These are phyloP conservation scores for Sesamia nonagrioides DNA, from an alignment of 1,140 invertebrate species.

Conservation along the genomic window DNA sequence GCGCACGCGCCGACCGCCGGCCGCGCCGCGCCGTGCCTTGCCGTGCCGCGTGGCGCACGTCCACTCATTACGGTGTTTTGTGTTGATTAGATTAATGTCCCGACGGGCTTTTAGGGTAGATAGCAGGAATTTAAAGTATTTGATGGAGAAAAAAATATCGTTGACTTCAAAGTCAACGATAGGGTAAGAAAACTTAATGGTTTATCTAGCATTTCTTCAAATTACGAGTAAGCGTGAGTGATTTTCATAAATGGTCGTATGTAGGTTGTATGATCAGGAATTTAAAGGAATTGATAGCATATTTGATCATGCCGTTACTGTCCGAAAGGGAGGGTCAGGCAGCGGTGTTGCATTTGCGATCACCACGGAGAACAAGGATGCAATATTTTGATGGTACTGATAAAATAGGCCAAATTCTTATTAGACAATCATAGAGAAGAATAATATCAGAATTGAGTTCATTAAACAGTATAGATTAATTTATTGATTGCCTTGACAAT, in stretches of 20 bases:
- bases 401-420: too few species aligned
- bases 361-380: too few species aligned
- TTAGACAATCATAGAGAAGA: too few species aligned
- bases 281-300: too few species aligned
- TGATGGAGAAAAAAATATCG: background rate
- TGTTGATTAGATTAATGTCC: conserved; percentile 86
- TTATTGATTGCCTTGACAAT: too few species aligned
- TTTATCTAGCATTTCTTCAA: background rate
- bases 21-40: conserved; percentile 37
- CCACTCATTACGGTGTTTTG: conserved; percentile 83
- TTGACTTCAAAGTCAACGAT: background rate
- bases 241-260: background rate
- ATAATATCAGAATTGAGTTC: too few species aligned
- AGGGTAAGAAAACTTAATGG: background rate
- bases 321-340: too few species aligned
- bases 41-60: conserved; percentile 67
- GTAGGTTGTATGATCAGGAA: background rate
- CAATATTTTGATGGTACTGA: too few species aligned
- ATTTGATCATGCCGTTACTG: too few species aligned
- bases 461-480: too few species aligned
- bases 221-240: background rate
- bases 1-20: conserved; percentile 60
- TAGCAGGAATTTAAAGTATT: conserved; percentile 31
- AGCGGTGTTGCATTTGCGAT: too few species aligned
- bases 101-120: conserved; percentile 19